phyloP scores from a whole-genome alignment of 2,888 invertebrate genomes.

The Dryobota labecula region DNA sequence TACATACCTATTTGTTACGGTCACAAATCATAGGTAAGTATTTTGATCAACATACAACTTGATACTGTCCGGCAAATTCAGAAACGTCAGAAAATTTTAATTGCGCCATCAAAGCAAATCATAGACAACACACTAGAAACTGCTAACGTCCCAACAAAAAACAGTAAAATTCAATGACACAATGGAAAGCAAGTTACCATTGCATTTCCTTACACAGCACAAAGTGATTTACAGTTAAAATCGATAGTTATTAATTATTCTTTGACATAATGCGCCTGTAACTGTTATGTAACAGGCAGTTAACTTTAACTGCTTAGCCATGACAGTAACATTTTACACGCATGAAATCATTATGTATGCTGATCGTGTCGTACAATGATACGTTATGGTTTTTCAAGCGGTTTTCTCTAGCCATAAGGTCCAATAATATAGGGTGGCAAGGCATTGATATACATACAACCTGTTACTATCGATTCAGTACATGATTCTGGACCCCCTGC shows the following conservation, averaged over 20 bases:
- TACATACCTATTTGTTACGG: too few relatives aligned
- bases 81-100: too few relatives aligned
- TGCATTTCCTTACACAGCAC: conserved; percentile 41
- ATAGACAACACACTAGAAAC: neutral
- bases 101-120: neutral
- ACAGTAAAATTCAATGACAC: conserved; percentile 8
- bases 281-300: conserved; percentile 48
- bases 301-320: conserved; percentile 29
- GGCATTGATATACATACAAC: too few relatives aligned
- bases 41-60: too few relatives aligned
- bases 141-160: neutral
- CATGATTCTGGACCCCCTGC: too few relatives aligned
- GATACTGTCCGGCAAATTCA: too few relatives aligned
- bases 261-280: conserved; percentile 57
- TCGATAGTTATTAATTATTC: conserved; percentile 38
- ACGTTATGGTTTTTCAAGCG: conserved; percentile 8
- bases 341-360: conserved; percentile 33
- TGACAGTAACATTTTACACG: conserved; percentile 39
- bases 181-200: conserved; percentile 35
- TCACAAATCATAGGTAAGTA: too few relatives aligned
- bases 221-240: conserved; percentile 42
- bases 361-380: conserved; percentile 28
- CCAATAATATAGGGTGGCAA: too few relatives aligned
- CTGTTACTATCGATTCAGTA: too few relatives aligned
- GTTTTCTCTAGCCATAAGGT: neutral